A percentile compares a stretch with the other conserved stretches of the same genome.
Evolutionary conservation across 1,140 invertebrate species (phyloP).

Genomic region (Leptonema lineaticorne): DNA sequence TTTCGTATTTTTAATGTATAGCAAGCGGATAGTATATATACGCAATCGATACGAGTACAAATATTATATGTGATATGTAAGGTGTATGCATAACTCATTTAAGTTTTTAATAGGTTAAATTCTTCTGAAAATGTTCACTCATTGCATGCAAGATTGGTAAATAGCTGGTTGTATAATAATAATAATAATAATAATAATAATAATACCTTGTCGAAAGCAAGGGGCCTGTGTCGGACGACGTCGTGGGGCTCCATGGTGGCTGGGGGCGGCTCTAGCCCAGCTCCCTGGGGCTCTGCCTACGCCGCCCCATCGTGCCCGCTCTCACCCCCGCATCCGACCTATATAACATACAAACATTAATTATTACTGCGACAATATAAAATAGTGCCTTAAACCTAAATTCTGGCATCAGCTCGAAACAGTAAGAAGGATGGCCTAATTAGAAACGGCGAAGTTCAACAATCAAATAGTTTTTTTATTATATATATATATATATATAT

Average conservation of each 20-base stretch:
- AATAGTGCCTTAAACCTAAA: neutral
- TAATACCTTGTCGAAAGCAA: slow-evolving; percentile 68
- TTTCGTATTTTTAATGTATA: too few species aligned
- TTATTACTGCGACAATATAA: neutral
- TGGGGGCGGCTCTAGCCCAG: slow-evolving; percentile 61
- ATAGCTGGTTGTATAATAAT: too few species aligned
- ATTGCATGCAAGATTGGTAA: too few species aligned
- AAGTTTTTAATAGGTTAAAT: too few species aligned
- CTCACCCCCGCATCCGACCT: slow-evolving; percentile 46
- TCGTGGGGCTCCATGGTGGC: slow-evolving; percentile 58
- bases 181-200: too few species aligned
- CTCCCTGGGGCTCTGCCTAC: slow-evolving; percentile 67
- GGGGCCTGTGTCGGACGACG: slow-evolving; percentile 63
- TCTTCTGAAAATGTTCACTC: too few species aligned
- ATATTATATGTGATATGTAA: too few species aligned
- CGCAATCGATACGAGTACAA: too few species aligned
- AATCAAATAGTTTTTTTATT: neutral
- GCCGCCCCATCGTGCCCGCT: slow-evolving; percentile 61
- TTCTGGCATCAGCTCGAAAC: neutral
- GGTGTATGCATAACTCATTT: neutral
- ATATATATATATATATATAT: too few species aligned
- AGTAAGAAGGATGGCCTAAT: too few species aligned
- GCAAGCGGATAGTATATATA: too few species aligned
- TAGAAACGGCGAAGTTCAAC: too few species aligned
- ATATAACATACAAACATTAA: neutral